phyloP scores from a whole-genome alignment of 2,888 invertebrate genomes.

The Gryllus longicercus region DNA sequence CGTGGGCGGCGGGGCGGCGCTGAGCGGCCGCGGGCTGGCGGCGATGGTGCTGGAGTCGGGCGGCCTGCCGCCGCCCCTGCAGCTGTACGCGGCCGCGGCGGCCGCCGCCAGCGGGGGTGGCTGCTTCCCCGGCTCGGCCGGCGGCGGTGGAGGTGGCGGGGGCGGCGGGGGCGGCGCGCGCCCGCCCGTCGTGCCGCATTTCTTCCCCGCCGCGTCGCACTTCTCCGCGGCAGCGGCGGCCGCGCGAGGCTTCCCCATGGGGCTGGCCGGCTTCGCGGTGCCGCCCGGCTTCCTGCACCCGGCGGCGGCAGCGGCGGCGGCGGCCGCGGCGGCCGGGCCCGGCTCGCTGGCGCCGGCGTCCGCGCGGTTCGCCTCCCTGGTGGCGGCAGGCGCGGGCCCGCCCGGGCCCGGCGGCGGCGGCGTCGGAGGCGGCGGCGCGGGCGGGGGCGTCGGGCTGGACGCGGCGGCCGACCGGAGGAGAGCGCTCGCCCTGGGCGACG shows the following conservation, averaged over 20 bases:
- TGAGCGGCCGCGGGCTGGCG: constrained; percentile 29
- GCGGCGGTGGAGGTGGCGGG: constrained; percentile 39
- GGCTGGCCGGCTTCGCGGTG: constrained; percentile 34
- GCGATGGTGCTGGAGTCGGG: constrained; percentile 62
- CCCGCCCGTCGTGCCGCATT: constrained; percentile 27
- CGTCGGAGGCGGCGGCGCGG: background rate
- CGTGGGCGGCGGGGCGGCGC: background rate
- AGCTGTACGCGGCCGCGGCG: constrained; percentile 67
- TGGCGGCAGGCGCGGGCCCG: background rate
- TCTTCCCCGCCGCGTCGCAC: constrained; percentile 29
- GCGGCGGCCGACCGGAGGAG: constrained; percentile 28
- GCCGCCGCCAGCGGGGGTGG: constrained; percentile 54
- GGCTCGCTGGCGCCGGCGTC: background rate
- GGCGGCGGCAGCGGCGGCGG: constrained; percentile 3
- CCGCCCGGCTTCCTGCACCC: constrained; percentile 32
- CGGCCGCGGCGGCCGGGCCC: constrained; percentile 20
- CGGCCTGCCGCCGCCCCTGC: constrained; percentile 67
- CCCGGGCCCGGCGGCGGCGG: background rate
- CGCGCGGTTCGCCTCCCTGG: constrained; percentile 25
- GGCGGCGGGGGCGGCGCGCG: constrained; percentile 41
- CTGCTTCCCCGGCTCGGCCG: constrained; percentile 45
- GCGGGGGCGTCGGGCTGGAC: constrained; percentile 5
- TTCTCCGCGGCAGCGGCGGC: constrained; percentile 24
- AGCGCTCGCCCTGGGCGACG: constrained; percentile 29
- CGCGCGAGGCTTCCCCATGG: constrained; percentile 33